phyloP scores from a whole-genome alignment of 1,140 invertebrate genomes.

The Hyles euphorbiae region DNA sequence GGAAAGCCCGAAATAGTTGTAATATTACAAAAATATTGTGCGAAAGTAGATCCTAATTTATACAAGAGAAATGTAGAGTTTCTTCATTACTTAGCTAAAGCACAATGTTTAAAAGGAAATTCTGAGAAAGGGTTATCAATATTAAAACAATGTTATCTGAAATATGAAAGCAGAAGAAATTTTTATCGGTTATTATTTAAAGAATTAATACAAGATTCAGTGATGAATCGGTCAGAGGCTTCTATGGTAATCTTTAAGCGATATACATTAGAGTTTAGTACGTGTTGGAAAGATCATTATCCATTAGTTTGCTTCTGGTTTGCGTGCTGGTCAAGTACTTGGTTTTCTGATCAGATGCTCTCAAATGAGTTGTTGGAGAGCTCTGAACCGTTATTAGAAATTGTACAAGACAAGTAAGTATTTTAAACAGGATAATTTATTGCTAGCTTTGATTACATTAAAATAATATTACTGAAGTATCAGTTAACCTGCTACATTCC shows the following conservation, averaged over 20 bases:
- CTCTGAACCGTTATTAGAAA: constrained; percentile 37
- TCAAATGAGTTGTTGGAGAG: constrained; percentile 52
- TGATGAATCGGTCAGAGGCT: constrained; percentile 61
- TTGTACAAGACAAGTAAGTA: constrained; percentile 61
- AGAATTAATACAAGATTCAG: constrained; percentile 61
- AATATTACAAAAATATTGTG: constrained; percentile 44
- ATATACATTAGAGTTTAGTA: constrained; percentile 56
- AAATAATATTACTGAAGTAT: too few species aligned
- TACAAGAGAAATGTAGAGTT: constrained; percentile 58
- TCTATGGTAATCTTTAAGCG: constrained; percentile 62
- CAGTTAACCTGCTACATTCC: too few species aligned
- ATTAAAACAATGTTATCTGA: constrained; percentile 45
- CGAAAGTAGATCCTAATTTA: constrained; percentile 33
- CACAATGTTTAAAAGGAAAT: constrained; percentile 63
- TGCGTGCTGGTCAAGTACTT: constrained; percentile 59
- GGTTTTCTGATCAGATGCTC: constrained; percentile 66
- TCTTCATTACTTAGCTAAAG: constrained; percentile 58
- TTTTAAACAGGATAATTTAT: background rate
- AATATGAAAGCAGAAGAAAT: constrained; percentile 40
- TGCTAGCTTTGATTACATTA: too few species aligned
- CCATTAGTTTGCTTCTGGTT: constrained; percentile 65
- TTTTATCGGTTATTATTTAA: constrained; percentile 59
- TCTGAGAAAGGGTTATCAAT: constrained; percentile 57
- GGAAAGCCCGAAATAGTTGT: constrained; percentile 45
- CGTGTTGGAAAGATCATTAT: constrained; percentile 49